Conservation (phyloP, 2,888 invertebrate genomes). For the Aspidiotus rigidus region DNA sequence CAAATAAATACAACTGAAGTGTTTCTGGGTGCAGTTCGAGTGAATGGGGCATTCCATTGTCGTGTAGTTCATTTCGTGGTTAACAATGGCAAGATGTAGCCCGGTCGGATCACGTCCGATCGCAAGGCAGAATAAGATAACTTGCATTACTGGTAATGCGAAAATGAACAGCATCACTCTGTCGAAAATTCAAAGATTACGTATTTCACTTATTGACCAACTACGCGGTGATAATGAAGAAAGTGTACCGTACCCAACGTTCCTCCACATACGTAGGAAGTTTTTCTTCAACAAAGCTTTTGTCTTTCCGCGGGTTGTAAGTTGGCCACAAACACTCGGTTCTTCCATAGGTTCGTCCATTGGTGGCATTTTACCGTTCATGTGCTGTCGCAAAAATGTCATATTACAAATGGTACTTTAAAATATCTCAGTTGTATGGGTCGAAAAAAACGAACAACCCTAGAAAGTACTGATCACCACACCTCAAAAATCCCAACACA, state of each 20-base stretch:
- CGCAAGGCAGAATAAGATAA: slow-evolving; percentile 84
- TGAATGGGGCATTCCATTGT: slow-evolving; percentile 47
- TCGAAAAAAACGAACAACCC: too few species aligned
- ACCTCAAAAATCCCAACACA: too few species aligned
- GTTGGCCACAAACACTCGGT: slow-evolving; percentile 49
- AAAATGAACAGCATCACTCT: slow-evolving; percentile 86
- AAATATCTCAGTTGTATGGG: too few species aligned
- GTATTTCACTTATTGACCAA: too few species aligned
- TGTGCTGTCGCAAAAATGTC: slow-evolving; percentile 41
- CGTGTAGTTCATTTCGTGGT: slow-evolving; percentile 53
- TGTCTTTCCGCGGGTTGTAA: slow-evolving; percentile 76
- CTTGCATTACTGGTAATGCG: slow-evolving; percentile 87
- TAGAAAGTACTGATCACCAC: too few species aligned
- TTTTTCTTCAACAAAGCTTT: slow-evolving; percentile 77
- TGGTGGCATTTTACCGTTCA: slow-evolving; percentile 45
- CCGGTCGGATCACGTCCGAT: slow-evolving; percentile 80
- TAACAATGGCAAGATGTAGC: slow-evolving; percentile 68
- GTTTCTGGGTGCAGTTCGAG: slow-evolving; percentile 56
- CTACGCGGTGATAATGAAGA: background rate
- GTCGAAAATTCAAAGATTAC: slow-evolving; percentile 33
- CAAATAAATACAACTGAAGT: slow-evolving; percentile 72
- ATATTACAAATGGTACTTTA: too few species aligned
- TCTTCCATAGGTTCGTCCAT: slow-evolving; percentile 38
- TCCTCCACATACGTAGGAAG: slow-evolving; percentile 83
- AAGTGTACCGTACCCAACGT: slow-evolving; percentile 55